Evolutionary conservation across 30 jellyfish, hydroid and myxozoan species (phyloP).

Genomic region (Morbakka virulenta): DNA sequence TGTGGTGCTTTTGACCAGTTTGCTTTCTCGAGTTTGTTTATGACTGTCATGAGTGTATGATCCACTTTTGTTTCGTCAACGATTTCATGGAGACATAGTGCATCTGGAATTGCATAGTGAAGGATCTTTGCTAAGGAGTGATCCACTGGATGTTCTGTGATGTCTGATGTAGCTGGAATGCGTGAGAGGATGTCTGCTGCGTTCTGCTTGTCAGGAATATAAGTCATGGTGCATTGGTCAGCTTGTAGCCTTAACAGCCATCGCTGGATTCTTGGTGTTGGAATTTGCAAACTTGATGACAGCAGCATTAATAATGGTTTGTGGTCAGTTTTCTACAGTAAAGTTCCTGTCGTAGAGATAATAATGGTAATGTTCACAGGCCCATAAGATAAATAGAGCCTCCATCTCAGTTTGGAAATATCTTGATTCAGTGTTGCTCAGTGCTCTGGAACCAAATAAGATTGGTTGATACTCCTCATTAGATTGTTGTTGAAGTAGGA

Average conservation of each 20-base stretch:
- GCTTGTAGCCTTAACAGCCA: conserved; percentile 23
- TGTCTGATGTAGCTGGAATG: conserved; percentile 33
- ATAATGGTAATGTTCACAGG: conserved; percentile 27
- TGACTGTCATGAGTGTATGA: neutral
- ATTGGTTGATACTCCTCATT: conserved; percentile 22
- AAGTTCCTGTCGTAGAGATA: conserved; percentile 34
- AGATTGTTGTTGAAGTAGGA: conserved; percentile 26
- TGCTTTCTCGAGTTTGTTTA: conserved; percentile 24
- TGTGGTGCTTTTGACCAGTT: conserved; percentile 12
- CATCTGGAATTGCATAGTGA: conserved; percentile 3
- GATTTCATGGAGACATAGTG: conserved; percentile 9
- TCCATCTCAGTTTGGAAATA: conserved; percentile 52
- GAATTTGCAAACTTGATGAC: conserved; percentile 12
- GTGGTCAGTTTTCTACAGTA: conserved; percentile 42
- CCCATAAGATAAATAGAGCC: conserved; percentile 38
- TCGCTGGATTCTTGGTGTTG: conserved; percentile 27
- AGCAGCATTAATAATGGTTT: conserved; percentile 28
- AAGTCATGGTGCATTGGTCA: neutral
- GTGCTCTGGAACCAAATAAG: conserved; percentile 33
- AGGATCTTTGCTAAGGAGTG: neutral
- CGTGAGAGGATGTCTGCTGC: conserved; percentile 48
- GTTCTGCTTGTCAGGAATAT: conserved; percentile 39
- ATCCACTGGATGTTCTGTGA: conserved; percentile 1
- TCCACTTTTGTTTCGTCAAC: conserved; percentile 11
- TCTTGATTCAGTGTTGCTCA: conserved; percentile 36